Percentiles rank a stretch among this genome's conserved stretches.
Evolutionary conservation across 2,888 invertebrate species (phyloP).

Genomic region (Notodonta ziczac): DNA sequence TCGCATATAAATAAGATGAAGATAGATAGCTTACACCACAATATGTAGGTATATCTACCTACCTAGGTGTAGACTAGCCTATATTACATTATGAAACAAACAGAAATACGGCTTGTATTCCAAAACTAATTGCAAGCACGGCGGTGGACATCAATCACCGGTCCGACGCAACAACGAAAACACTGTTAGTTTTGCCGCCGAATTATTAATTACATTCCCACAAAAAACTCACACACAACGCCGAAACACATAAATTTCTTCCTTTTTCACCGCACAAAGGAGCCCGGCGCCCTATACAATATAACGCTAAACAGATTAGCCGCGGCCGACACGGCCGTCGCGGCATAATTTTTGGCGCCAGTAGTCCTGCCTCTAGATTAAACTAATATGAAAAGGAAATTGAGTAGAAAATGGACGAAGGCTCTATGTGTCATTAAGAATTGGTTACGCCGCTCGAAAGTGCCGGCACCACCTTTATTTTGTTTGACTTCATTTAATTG

Average conservation of each 20-base stretch:
- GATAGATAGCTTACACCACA: neutral
- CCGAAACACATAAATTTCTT: conserved; percentile 85
- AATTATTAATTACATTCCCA: conserved; percentile 85
- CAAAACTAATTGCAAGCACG: conserved; percentile 61
- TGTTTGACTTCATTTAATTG: conserved; percentile 82
- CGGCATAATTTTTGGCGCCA: conserved; percentile 84
- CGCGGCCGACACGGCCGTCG: conserved; percentile 78
- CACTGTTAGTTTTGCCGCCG: conserved; percentile 86
- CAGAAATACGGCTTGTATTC: conserved; percentile 13
- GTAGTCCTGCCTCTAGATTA: conserved; percentile 83
- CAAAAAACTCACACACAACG: conserved; percentile 82
- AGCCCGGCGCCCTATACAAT: conserved; percentile 73
- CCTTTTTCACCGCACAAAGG: conserved; percentile 83
- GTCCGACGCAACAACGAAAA: conserved; percentile 76
- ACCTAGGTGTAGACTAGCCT: neutral
- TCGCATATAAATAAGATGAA: neutral
- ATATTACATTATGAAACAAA: neutral
- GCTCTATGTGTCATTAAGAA: conserved; percentile 82
- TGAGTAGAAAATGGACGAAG: conserved; percentile 83
- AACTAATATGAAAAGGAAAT: conserved; percentile 85
- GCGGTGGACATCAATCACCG: conserved; percentile 73
- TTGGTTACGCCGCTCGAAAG: conserved; percentile 73
- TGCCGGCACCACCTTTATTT: conserved; percentile 69
- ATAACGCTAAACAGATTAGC: conserved; percentile 82
- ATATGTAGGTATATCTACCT: too few relatives aligned